phyloP scores from a whole-genome alignment of 2,888 invertebrate species.

The Morinoia aosen region DNA sequence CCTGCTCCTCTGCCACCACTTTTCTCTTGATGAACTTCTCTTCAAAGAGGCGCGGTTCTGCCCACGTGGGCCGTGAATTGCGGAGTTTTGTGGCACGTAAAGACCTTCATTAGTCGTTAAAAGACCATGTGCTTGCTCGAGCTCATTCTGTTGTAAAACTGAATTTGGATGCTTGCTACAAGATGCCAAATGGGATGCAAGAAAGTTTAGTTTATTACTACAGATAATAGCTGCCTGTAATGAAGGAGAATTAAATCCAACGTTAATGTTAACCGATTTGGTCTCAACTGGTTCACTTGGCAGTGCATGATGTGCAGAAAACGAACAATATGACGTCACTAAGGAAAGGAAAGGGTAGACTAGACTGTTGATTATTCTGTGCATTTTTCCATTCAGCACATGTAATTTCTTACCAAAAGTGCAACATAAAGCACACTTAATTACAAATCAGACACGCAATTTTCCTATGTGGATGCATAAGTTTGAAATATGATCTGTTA shows the following conservation, averaged over 20 bases:
- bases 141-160: not conserved
- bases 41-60: not conserved
- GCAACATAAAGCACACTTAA: not conserved
- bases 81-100: not conserved
- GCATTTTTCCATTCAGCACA: not conserved
- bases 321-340: too few species aligned
- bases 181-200: not conserved
- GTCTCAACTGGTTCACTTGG: not conserved
- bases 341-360: not conserved
- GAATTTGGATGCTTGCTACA: not conserved
- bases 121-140: not conserved
- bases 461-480: not conserved
- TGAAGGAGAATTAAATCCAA: not conserved
- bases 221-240: not conserved
- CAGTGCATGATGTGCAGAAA: too few species aligned
- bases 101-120: not conserved
- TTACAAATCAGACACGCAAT: not conserved
- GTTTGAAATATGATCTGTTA: not conserved
- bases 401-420: not conserved
- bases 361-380: not conserved
- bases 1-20: not conserved
- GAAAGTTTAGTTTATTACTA: not conserved
- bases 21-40: not conserved
- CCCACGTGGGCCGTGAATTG: not conserved
- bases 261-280: not conserved